A percentile compares a stretch with the other conserved stretches of the same genome.
Evolutionary conservation across 2,113 vertebrate species (phyloP).

Genomic region (Poeciliopsis retropinna): DNA sequence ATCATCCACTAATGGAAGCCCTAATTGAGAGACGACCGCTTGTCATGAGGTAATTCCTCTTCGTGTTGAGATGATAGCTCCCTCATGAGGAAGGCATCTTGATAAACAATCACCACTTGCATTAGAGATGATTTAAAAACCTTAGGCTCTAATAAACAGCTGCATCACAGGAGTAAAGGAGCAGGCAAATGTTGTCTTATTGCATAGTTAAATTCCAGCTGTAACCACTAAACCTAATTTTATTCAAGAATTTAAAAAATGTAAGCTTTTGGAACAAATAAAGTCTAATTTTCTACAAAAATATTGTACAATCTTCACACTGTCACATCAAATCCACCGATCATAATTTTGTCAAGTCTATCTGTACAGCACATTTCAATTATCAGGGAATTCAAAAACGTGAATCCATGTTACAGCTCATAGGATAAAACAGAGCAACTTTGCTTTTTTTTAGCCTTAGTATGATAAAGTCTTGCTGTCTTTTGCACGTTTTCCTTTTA

Average conservation of each 20-base stretch:
- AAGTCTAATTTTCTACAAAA: background rate
- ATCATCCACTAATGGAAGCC: slow-evolving; percentile 97
- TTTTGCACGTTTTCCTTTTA: background rate
- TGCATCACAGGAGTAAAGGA: slow-evolving; percentile 42
- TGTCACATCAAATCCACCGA: background rate
- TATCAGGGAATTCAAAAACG: background rate
- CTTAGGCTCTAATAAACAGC: slow-evolving; percentile 93
- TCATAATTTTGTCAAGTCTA: background rate
- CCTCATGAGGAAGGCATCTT: slow-evolving; percentile 77
- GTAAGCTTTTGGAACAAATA: background rate
- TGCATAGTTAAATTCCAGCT: background rate
- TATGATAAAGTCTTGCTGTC: background rate
- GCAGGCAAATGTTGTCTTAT: slow-evolving; percentile 66
- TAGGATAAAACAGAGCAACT: background rate
- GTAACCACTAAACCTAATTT: too few relatives aligned
- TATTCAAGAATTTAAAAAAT: background rate
- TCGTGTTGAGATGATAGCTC: slow-evolving; percentile 70
- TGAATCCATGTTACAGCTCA: background rate
- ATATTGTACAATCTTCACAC: background rate
- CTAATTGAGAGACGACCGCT: slow-evolving; percentile 87
- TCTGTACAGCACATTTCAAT: too few relatives aligned
- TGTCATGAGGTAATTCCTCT: slow-evolving; percentile 92
- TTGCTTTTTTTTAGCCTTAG: background rate
- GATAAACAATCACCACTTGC: slow-evolving; percentile 91
- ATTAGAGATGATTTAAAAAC: slow-evolving; percentile 96